A percentile compares a stretch with the other conserved stretches of the same genome.
Evolutionary conservation across 2,797 vertebrate genomes (phyloP).

Genomic region (Antrozous pallidus): DNA sequence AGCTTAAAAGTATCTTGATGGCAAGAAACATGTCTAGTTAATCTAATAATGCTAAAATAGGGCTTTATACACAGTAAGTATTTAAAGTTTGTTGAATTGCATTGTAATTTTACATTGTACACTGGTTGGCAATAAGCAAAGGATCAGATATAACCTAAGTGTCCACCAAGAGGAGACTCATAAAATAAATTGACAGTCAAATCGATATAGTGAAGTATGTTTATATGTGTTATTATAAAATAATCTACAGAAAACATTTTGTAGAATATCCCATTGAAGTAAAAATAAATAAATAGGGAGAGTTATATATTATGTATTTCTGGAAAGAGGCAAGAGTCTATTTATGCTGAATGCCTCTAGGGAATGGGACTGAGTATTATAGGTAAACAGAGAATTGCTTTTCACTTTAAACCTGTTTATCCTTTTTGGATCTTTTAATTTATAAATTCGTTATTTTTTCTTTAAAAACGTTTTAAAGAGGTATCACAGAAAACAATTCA

Average conservation of each 20-base stretch:
- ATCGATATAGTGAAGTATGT: not conserved
- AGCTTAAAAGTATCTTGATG: not conserved
- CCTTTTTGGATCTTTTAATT: constrained; percentile 3
- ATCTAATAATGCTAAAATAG: not conserved
- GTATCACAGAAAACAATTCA: not conserved
- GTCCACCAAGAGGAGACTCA: not conserved
- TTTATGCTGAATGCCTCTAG: not conserved
- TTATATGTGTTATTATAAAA: constrained; percentile 15
- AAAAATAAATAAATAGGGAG: not conserved
- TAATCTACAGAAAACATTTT: not conserved
- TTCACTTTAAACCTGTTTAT: not conserved
- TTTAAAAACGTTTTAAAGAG: constrained; percentile 6
- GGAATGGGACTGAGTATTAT: not conserved
- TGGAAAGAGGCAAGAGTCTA: not conserved
- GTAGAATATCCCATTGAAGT: not conserved
- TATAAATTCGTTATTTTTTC: not conserved
- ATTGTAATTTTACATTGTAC: not conserved
- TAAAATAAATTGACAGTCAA: constrained; percentile 21
- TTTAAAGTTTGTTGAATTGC: constrained; percentile 3
- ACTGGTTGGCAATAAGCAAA: not conserved
- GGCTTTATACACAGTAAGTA: not conserved
- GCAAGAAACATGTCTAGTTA: not conserved
- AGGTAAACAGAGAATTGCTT: not conserved
- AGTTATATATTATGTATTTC: not conserved
- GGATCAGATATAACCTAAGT: not conserved